Evolutionary conservation across 2,797 vertebrate species (phyloP), one percentile per base, ranked within the genome.

Genomic region (Psittacula derbiana): DNA sequence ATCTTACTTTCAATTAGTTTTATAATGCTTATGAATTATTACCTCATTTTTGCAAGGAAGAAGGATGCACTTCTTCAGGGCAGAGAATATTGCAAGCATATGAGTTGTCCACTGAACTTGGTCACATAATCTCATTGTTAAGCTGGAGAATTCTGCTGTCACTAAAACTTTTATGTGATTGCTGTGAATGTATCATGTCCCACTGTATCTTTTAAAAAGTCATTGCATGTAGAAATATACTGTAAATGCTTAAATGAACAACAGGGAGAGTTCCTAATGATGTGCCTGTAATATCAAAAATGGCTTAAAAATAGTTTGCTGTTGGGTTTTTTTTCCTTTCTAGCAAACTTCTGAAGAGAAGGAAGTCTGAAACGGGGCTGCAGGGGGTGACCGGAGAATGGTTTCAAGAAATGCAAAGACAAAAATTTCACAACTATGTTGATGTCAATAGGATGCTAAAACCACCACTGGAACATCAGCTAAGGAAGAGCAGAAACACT

Each of bases 381-480:
- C 98, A 97, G 30, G 98, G 98, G 79, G 93, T 97, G 55, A 98
- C 98, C 73, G 98, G 98, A 89, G 96, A 98, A 97, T 98, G 98
- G 98, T 98, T 98, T 98, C 98, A 98, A 97, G 98, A 98, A 96
- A 98, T 98, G 94, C 97, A 98, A 96, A 98, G 96, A 85, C 98
- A 98, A 93, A 98, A 97, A 87, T 98, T 98, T 94, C 98, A 97
- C 81, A 97, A 98, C 94, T 97, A 98, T 66, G 36, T 64, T 25
- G 98, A 98, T 90, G 96, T 97, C 88, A 97, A 95, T 88, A 98
- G 94, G 64, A 97, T 98, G 97, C 91, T 98, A 43, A 98, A 98
- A 89, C 92, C 83, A 67, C 97, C 98, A 11, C 88, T 98, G 61
- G 97, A 96, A 33, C 96, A 96, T 57, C 97, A 93, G 43, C 93